Conservation (phyloP, 2,888 invertebrate species). For the Phorcus lineatus region DNA sequence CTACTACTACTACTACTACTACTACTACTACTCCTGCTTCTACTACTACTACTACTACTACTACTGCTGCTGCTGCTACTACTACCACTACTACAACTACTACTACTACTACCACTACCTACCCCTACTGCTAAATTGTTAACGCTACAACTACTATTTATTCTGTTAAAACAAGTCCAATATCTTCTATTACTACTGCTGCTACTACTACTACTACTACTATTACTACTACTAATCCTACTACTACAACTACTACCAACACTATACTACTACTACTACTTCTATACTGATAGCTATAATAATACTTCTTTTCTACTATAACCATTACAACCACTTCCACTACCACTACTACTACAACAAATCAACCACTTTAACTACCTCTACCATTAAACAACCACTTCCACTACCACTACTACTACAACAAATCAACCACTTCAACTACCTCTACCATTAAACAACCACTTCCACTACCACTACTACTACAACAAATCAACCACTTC, state of each 20-base stretch:
- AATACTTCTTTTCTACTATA: slow-evolving; percentile 30
- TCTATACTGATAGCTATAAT: slow-evolving; percentile 29
- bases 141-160: slow-evolving; percentile 19
- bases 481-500: background rate
- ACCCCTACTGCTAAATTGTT: slow-evolving; percentile 3
- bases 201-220: slow-evolving; percentile 28
- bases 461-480: slow-evolving; percentile 25
- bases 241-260: no score
- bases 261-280: slow-evolving; percentile 5
- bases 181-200: slow-evolving; percentile 29
- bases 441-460: slow-evolving; percentile 30
- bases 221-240: no score
- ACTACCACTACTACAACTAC: background rate
- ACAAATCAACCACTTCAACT: no score
- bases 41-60: no score
- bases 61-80: no score
- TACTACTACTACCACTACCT: slow-evolving; percentile 24
- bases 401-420: slow-evolving; percentile 29
- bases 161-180: slow-evolving; percentile 23
- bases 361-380: slow-evolving; percentile 27
- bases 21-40: no score
- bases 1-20: no score
- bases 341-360: slow-evolving; percentile 23
- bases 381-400: slow-evolving; percentile 30
- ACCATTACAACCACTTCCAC: slow-evolving; percentile 24